Evolutionary conservation across 2,888 invertebrate genomes (phyloP), one percentile per base, ranked within the genome.

Genomic region (Chelonus formosanus): DNA sequence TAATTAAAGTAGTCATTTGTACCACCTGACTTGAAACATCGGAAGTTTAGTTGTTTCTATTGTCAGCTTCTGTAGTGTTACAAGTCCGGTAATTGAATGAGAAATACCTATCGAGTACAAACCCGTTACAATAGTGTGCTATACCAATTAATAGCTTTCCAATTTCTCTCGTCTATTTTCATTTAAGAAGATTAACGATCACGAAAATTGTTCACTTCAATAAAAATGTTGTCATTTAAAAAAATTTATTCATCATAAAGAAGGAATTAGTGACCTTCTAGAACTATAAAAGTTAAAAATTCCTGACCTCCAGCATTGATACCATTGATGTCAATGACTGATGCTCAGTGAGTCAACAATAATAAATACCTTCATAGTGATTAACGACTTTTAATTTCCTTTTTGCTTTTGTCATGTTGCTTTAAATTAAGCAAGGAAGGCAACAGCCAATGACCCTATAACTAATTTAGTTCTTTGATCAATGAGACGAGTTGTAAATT

Each of bases 381-480:
- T 60, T 52, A 60, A 60, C 60, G 43, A 35, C 50, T 36, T 8
- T 43, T 31, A 1, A 44, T 5, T 32, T 57, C 34, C 43, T 50
- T 50, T 50, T 50, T n/a, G 32, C 20, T n/a, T 4, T 8, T 6
- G 57, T 57, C 34, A 58, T 58, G 20, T 10, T 58, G 35, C 35
- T 34, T 43, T 10, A 10, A 48, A 48, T n/a, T 10, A 31, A 20
- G 20, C 48, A 31, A 48, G 48, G 10, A 48, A 48, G 10, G 10
- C 48, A 48, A 48, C 10, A 48, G 48, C 31, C 48, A 48, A 31
- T 10, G 48, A 48, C 48, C 48, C 48, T 48, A 48, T 10, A 31
- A 10, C 31, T 7, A 60, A 56, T 61, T 60, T 61, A 70, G 65
- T 71, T 72, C 71, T 71, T 71, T 69, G 67, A 69, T 55, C 67